These are phyloP conservation scores for Astyanax mexicanus DNA, from an alignment of 2,797 vertebrate genomes.

Conservation along the genomic window DNA sequence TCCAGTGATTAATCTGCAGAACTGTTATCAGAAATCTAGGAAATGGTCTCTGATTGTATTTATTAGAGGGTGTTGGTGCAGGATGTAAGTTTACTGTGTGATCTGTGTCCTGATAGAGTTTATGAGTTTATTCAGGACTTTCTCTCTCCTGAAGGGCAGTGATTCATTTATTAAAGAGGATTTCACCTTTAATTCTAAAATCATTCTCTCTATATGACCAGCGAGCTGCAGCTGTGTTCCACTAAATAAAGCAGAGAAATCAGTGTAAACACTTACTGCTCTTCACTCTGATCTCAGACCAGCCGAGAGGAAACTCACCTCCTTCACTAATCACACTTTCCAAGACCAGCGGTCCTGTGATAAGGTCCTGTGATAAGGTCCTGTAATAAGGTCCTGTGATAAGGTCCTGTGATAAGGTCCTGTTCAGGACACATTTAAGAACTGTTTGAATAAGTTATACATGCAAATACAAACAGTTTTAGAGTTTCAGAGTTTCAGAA, in stretches of 20 bases:
- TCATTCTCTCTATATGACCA: conserved; percentile 33
- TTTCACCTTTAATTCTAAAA: conserved; percentile 44
- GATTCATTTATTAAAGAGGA: conserved; percentile 29
- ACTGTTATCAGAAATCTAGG: neutral
- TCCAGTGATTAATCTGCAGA: neutral
- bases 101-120: conserved; percentile 41
- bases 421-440: no score
- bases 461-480: no score
- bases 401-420: no score
- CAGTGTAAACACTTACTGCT: neutral
- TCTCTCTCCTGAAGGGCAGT: conserved; percentile 40
- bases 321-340: neutral
- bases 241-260: conserved; percentile 20
- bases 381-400: no score
- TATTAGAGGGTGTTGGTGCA: conserved; percentile 42
- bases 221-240: conserved; percentile 15
- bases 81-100: conserved; percentile 30
- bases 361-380: neutral
- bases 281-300: conserved; percentile 2
- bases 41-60: conserved; percentile 20
- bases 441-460: no score
- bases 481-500: no score
- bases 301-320: neutral
- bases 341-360: neutral
- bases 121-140: conserved; percentile 43